These are phyloP conservation scores for Alentia gelatinosa DNA, from an alignment of 2,888 invertebrate species.

Conservation along the genomic window DNA sequence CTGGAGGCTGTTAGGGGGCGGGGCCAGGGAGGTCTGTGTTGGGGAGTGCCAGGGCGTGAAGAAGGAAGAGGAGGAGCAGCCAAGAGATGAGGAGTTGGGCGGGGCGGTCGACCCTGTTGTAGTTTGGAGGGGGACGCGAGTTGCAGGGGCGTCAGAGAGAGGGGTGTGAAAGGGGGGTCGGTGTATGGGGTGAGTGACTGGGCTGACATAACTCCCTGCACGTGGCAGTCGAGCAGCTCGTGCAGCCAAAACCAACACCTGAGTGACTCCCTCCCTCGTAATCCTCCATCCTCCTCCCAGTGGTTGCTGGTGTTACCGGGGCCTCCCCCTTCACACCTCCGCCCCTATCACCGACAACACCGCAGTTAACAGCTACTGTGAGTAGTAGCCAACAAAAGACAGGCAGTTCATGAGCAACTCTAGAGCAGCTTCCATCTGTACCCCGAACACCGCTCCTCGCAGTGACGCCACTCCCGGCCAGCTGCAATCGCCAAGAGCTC, in stretches of 20 bases:
- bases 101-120: conserved; percentile 1
- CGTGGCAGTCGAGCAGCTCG: background rate
- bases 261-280: too few species aligned
- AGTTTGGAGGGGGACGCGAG: background rate
- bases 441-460: background rate
- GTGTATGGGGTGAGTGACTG: background rate
- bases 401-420: conserved; percentile 1
- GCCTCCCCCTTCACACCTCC: background rate
- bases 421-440: background rate
- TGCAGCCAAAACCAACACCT: conserved; percentile 1
- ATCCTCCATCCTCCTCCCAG: too few species aligned
- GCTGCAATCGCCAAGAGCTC: background rate
- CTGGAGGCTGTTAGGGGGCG: background rate
- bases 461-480: background rate
- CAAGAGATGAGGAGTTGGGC: too few species aligned
- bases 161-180: too few species aligned
- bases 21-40: background rate
- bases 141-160: too few species aligned
- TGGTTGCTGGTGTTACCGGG: background rate
- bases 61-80: background rate
- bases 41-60: background rate
- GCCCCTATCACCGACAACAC: background rate
- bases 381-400: too few species aligned
- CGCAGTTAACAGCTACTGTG: background rate
- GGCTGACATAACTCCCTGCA: background rate